Conservation (phyloP, 2,888 invertebrate species). For the Drosophila emarginata region DNA sequence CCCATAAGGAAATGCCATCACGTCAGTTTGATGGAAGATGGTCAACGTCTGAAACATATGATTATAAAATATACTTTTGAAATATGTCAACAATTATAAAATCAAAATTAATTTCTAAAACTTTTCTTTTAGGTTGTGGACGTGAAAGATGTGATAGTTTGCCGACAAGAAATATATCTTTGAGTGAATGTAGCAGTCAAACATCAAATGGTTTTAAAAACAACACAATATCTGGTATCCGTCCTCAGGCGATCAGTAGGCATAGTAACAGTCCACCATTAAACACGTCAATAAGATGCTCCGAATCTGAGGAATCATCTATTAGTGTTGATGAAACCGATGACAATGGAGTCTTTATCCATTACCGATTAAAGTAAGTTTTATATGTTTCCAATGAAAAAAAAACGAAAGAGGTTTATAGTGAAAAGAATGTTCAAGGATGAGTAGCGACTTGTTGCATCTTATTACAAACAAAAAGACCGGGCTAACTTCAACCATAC, state of each 20-base stretch:
- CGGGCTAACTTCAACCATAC: too few relatives aligned
- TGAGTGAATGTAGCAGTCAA: slow-evolving; percentile 84
- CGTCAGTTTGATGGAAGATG: too few relatives aligned
- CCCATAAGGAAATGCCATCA: too few relatives aligned
- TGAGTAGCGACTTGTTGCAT: too few relatives aligned
- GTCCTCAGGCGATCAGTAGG: slow-evolving; percentile 82
- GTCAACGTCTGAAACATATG: too few relatives aligned
- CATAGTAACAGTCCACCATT: slow-evolving; percentile 82
- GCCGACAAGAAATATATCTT: slow-evolving; percentile 87
- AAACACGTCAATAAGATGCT: slow-evolving; percentile 85
- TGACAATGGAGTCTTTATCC: slow-evolving; percentile 82
- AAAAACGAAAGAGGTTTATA: too few relatives aligned
- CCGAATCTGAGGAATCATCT: slow-evolving; percentile 88
- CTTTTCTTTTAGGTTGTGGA: slow-evolving; percentile 47
- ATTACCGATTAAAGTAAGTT: slow-evolving; percentile 77
- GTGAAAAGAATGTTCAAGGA: too few relatives aligned
- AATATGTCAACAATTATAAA: not conserved
- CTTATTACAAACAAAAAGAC: too few relatives aligned
- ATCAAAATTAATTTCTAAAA: not conserved
- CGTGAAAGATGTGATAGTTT: slow-evolving; percentile 92
- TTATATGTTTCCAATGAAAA: too few relatives aligned
- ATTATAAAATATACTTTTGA: too few relatives aligned
- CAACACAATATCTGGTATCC: slow-evolving; percentile 82
- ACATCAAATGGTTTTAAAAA: slow-evolving; percentile 81
- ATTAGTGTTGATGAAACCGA: slow-evolving; percentile 87